These are phyloP conservation scores for Cladopsammia gracilis DNA, from an alignment of 64 coral and sea anemone species.

Conservation along the genomic window DNA sequence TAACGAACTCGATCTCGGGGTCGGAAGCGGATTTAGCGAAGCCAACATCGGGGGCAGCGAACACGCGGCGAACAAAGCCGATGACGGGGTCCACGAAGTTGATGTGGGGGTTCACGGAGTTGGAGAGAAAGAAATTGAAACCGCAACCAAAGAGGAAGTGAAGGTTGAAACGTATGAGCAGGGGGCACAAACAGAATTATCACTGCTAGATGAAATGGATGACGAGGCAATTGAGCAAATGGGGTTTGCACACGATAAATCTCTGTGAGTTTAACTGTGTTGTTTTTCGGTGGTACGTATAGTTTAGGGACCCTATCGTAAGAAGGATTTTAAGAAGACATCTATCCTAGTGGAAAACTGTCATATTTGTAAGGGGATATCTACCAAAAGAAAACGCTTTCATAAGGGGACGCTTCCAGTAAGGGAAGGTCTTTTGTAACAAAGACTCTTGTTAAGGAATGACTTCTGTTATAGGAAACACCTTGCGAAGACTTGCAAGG, in stretches of 20 bases:
- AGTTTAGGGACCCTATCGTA: too few relatives aligned
- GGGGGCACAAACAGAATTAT: neutral
- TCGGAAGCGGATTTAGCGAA: neutral
- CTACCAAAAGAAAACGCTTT: too few relatives aligned
- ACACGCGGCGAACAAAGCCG: neutral
- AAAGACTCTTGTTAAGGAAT: too few relatives aligned
- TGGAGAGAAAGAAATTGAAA: neutral
- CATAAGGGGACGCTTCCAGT: too few relatives aligned
- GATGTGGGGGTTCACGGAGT: neutral
- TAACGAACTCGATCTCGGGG: neutral
- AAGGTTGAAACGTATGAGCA: neutral
- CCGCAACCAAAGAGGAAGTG: neutral
- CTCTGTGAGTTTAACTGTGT: neutral
- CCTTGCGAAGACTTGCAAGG: too few relatives aligned
- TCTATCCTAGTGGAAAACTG: too few relatives aligned
- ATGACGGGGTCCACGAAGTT: neutral
- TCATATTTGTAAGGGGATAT: too few relatives aligned
- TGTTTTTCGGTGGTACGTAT: neutral
- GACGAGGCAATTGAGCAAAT: neutral
- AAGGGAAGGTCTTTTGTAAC: too few relatives aligned
- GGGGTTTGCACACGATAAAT: neutral
- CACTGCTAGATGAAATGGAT: neutral
- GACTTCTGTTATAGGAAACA: too few relatives aligned
- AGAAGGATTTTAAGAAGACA: too few relatives aligned
- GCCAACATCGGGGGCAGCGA: neutral